Base-by-base conservation (phyloP, 2,113 vertebrate genomes). In the Acinonyx jubatus region DNA sequence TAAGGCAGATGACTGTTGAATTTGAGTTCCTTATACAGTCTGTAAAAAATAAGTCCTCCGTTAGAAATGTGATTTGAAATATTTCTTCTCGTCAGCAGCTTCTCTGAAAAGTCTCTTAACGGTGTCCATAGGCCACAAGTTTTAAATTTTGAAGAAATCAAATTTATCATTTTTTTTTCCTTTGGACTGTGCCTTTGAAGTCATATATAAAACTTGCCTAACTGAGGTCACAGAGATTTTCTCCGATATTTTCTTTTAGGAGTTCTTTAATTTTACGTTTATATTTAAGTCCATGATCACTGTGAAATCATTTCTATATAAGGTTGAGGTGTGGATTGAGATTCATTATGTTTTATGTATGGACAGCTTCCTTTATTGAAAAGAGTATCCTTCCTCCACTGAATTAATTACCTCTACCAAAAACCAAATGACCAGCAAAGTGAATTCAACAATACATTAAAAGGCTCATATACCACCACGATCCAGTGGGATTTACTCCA, bases 1-100 rank as follows among this genome's bases (percentile, higher is more conserved):
- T 36, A 94, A 88, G 31, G 69, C 69, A 4, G 36, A 33, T 27
- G 57, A 45, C 31, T 65, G 4, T 1, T 76, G 57, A 50, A 41
- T 55, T 31, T 45, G 21, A 80, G 21, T 29, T 88, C 36, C 31
- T 31, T 48, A 33, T 21, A 55, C 33, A 93, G 86, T 65, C 29
- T 88, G 3, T 27, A 52, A 74, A 80, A 69, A 76, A 27, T 29
- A 76, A 66, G 33, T 65, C 36, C n/a, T 82, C 71, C n/a, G 15
- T 69, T 27, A 55, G 48, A 94, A 76, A 94, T 69, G 73, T 79
- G 52, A 68, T 48, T 69, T 57, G 50, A 94, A 94, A 94, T 79
- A 87, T 63, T 83, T 83, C 61, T 65, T 65, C 69, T 23, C 38
- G 41, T 74, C 16, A 50, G 33, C 31, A 84, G 7, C 48, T 50